These are phyloP conservation scores for Glyphotaelius pellucidus DNA, from an alignment of 2,888 invertebrate species.

Conservation along the genomic window DNA sequence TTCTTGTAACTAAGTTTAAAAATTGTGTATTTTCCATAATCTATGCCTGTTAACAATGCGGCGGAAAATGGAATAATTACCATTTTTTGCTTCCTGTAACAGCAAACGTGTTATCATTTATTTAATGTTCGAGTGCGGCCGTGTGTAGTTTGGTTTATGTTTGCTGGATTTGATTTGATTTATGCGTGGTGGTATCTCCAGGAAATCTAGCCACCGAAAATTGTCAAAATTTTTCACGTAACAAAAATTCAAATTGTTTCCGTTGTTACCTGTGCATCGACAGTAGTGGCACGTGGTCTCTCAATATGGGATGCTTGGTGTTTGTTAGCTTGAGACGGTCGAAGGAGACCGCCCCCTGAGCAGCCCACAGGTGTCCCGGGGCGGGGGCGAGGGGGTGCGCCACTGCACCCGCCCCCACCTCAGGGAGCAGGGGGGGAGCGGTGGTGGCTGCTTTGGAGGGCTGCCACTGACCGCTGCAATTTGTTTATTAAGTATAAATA, in stretches of 20 bases:
- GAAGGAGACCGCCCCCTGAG: conserved; percentile 27
- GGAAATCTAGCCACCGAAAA: not conserved
- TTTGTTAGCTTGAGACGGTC: conserved; percentile 52
- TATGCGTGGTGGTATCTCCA: too few species aligned
- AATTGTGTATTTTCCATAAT: too few species aligned
- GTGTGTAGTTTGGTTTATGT: too few species aligned
- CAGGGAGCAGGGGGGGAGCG: not conserved
- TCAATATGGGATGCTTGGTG: conserved; percentile 20
- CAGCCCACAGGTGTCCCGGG: conserved; percentile 11
- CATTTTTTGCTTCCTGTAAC: too few species aligned
- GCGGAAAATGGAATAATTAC: too few species aligned
- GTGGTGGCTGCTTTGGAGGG: not conserved
- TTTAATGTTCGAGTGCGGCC: too few species aligned
- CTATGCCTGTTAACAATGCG: too few species aligned
- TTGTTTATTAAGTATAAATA: not conserved
- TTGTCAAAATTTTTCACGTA: too few species aligned
- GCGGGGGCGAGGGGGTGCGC: conserved; percentile 35
- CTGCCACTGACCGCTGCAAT: conserved; percentile 40
- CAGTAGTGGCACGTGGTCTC: conserved; percentile 43
- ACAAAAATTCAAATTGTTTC: not conserved
- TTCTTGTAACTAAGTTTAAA: too few species aligned
- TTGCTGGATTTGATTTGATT: not conserved
- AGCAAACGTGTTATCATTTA: too few species aligned
- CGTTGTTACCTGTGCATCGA: conserved; percentile 47
- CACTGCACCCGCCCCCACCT: not conserved